phyloP scores from a whole-genome alignment of 2,888 invertebrate genomes.

The Adelognathus sp. region DNA sequence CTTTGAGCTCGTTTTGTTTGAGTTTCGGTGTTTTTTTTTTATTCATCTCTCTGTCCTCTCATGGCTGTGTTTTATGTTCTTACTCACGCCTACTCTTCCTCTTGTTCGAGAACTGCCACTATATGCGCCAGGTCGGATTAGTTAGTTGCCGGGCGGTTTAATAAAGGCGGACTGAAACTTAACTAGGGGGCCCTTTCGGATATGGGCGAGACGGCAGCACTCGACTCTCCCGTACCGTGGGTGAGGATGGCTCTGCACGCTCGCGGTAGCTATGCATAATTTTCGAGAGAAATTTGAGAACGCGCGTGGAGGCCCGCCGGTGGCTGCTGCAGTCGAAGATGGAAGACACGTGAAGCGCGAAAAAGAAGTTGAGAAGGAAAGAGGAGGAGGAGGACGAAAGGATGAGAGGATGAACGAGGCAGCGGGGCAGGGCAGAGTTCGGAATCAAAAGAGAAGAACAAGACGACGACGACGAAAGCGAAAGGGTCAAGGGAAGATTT shows the following conservation, averaged over 20 bases:
- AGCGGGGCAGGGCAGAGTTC: neutral
- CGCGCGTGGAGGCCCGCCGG: slow-evolving; percentile 39
- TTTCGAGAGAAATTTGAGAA: slow-evolving; percentile 66
- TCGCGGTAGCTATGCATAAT: slow-evolving; percentile 66
- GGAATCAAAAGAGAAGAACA: neutral
- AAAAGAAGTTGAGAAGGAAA: slow-evolving; percentile 13
- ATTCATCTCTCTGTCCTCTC: slow-evolving; percentile 12
- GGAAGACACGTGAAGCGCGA: slow-evolving; percentile 38
- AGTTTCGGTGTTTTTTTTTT: slow-evolving; percentile 28
- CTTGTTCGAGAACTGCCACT: slow-evolving; percentile 20
- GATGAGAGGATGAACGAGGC: slow-evolving; percentile 14
- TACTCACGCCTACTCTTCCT: slow-evolving; percentile 50
- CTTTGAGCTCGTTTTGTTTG: slow-evolving; percentile 52
- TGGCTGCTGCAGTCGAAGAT: neutral
- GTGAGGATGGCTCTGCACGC: slow-evolving; percentile 33
- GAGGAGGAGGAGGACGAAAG: slow-evolving; percentile 22
- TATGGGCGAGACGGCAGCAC: slow-evolving; percentile 13
- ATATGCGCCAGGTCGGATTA: slow-evolving; percentile 55
- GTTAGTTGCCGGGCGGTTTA: slow-evolving; percentile 66
- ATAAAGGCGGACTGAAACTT: slow-evolving; percentile 65
- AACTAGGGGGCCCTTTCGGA: slow-evolving; percentile 56
- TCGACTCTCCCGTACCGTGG: slow-evolving; percentile 23
- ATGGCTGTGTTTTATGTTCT: slow-evolving; percentile 20
- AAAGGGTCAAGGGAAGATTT: neutral
- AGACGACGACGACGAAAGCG: neutral